These are phyloP conservation scores for Nomada fucata DNA, from an alignment of 2,888 invertebrate genomes.

Conservation along the genomic window DNA sequence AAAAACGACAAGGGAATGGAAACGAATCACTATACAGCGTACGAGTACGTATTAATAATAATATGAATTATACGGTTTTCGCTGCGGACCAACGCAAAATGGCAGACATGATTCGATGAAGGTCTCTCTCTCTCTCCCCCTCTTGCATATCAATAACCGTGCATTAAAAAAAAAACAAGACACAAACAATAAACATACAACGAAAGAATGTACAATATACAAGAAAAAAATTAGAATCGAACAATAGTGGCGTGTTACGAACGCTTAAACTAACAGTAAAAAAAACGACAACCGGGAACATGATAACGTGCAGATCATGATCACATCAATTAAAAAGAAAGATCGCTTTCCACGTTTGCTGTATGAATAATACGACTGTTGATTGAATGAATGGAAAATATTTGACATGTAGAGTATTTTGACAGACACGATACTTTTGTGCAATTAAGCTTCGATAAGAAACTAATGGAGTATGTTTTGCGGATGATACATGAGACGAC, in stretches of 20 bases:
- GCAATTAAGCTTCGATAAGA: conserved; percentile 66
- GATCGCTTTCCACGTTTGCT: neutral
- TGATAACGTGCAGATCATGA: conserved; percentile 1
- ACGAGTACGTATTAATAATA: conserved; percentile 47
- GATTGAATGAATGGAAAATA: conserved; percentile 48
- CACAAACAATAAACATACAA: conserved; percentile 29
- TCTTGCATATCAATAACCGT: conserved; percentile 21
- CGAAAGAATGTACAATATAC: conserved; percentile 20
- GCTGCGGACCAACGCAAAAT: conserved; percentile 68
- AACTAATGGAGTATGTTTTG: conserved; percentile 39
- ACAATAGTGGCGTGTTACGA: neutral
- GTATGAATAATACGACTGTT: neutral
- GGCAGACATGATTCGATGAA: conserved; percentile 51
- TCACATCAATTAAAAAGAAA: neutral
- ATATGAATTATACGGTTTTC: conserved; percentile 57
- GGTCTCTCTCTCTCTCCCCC: neutral
- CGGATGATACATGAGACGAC: conserved; percentile 41
- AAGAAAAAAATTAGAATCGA: conserved; percentile 2
- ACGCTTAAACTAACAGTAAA: conserved; percentile 2
- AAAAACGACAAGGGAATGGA: conserved; percentile 65
- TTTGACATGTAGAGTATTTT: conserved; percentile 56
- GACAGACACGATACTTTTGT: conserved; percentile 51
- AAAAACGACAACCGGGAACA: conserved; percentile 9
- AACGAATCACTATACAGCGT: conserved; percentile 67
- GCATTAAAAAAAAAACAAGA: conserved; percentile 37